Evolutionary conservation across 2,888 invertebrate species (phyloP).

Genomic region (Plusia festucae): DNA sequence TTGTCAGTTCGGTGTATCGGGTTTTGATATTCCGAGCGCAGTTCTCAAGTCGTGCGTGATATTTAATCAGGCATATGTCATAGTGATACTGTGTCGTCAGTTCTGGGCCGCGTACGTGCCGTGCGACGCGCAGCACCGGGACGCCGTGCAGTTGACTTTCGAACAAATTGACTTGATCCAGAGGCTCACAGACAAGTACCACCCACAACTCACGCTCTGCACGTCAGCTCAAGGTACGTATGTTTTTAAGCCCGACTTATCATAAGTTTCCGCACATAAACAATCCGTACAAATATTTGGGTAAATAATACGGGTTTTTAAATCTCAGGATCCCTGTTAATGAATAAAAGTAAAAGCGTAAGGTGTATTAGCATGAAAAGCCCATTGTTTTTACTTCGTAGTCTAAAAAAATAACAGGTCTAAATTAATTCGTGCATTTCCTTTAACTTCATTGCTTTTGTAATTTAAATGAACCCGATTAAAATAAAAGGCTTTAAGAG

Average conservation of each 20-base stretch:
- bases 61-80: conserved; percentile 77
- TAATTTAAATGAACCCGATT: conserved; percentile 60
- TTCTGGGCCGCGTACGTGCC: conserved; percentile 97
- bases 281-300: neutral
- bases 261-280: neutral
- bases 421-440: conserved; percentile 58
- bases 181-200: conserved; percentile 94
- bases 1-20: conserved; percentile 64
- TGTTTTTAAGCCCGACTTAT: neutral
- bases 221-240: conserved; percentile 93
- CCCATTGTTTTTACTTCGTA: conserved; percentile 65
- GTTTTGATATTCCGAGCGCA: conserved; percentile 71
- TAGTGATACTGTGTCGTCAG: conserved; percentile 83
- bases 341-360: conserved; percentile 57
- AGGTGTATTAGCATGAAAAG: conserved; percentile 75
- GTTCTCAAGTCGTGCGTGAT: conserved; percentile 73
- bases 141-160: conserved; percentile 95
- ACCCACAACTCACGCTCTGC: conserved; percentile 93
- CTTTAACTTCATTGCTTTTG: conserved; percentile 60
- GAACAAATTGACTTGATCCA: conserved; percentile 96
- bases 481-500: conserved; percentile 51
- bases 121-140: conserved; percentile 94
- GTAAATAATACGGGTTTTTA: conserved; percentile 15
- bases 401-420: conserved; percentile 58
- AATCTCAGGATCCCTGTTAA: conserved; percentile 50